Evolutionary conservation across 1,140 invertebrate species (phyloP), one percentile per base, ranked within the genome.

Genomic region (Trachelipus rathkii): DNA sequence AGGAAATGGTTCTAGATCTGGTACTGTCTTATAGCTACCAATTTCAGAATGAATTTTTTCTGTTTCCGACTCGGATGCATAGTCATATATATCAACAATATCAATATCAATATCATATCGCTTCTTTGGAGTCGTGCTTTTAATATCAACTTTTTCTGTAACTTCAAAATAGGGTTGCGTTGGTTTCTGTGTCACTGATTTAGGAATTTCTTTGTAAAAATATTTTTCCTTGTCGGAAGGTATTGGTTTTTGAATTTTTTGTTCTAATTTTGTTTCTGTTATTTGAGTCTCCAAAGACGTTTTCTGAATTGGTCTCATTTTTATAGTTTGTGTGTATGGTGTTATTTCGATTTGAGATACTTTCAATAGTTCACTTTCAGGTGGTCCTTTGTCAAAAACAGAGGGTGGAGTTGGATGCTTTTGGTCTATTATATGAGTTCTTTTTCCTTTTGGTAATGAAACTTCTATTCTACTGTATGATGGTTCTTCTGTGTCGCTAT

Each of bases 401-500:
- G 50, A 60, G 11, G 50, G 50, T 60, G 50, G 50, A 19, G 50
- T 60, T 60, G 50, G 50, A 15, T 15, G 3, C 19, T 19, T 60
- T 60, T 60, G 11, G 11, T 60, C 50, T 15, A 13, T 60, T 60
- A 15, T 60, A 1, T 13, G 19, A 15, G 50, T 13, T 60, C 19
- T 60, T 8, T 19, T 60, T 60, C 50, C 50, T 19, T 60, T 19
- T 19, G 89, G 85, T 44, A 86, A 84, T 70, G 81, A 84, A 45
- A 85, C 83, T 53, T 84, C 84, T 15, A 91, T 89, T 79, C 86
- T 88, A 8, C 89, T 85, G 79, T 90, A 91, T 19, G 86, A 85
- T 0, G 87, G 87, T 24, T 89, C 88, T 50, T 89, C 86, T 0
- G 71, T 74, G 70, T 78, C 75, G 69, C 81, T 80, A 45, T 81